phyloP scores from a whole-genome alignment of 2,888 invertebrate species.

The Patella caerulea region DNA sequence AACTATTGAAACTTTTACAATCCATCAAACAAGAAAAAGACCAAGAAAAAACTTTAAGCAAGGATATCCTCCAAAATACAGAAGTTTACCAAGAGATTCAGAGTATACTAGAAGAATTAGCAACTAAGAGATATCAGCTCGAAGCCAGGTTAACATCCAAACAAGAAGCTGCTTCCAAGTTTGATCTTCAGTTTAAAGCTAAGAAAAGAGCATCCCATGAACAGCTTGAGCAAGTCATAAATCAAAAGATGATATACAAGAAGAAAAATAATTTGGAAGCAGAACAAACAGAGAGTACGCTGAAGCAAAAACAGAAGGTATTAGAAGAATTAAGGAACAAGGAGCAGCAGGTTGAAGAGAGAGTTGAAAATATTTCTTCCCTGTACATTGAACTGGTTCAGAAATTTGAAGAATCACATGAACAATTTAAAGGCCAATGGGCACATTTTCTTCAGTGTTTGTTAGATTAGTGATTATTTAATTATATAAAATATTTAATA shows the following conservation, averaged over 20 bases:
- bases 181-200: slow-evolving; percentile 51
- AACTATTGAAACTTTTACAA: slow-evolving; percentile 46
- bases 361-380: not conserved
- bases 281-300: not conserved
- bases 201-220: slow-evolving; percentile 46
- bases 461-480: too few relatives aligned
- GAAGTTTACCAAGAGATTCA: slow-evolving; percentile 48
- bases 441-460: too few relatives aligned
- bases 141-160: slow-evolving; percentile 41
- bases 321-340: slow-evolving; percentile 13
- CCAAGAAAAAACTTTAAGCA: slow-evolving; percentile 46
- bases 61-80: slow-evolving; percentile 40
- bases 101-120: slow-evolving; percentile 34
- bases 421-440: too few relatives aligned
- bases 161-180: slow-evolving; percentile 53
- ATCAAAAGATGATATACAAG: not conserved
- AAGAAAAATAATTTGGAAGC: not conserved
- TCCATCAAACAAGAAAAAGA: slow-evolving; percentile 46
- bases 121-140: slow-evolving; percentile 43
- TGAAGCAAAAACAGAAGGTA: not conserved
- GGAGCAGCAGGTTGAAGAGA: not conserved
- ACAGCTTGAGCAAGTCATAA: slow-evolving; percentile 40
- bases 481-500: too few relatives aligned
- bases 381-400: not conserved
- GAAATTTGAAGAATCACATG: not conserved